A percentile compares a stretch with the other conserved stretches of the same genome.
Evolutionary conservation across 1,140 invertebrate species (phyloP).

Genomic region (Drosophila auraria): DNA sequence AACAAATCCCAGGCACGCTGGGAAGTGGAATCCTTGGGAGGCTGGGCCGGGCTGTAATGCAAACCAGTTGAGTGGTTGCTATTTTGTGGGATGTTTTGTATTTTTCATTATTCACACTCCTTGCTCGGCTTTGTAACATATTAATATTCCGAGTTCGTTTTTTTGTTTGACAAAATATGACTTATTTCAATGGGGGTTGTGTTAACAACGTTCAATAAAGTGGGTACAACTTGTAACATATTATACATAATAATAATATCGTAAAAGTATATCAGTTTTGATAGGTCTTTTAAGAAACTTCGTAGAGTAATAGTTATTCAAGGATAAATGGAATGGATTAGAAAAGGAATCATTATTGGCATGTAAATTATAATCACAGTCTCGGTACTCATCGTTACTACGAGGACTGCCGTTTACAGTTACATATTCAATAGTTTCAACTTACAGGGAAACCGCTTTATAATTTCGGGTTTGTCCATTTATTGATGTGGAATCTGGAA

Average conservation of each 20-base stretch:
- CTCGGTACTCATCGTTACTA: too few species aligned
- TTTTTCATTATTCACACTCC: conserved; percentile 5
- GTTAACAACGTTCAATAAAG: neutral
- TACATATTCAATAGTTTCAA: too few species aligned
- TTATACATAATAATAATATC: neutral
- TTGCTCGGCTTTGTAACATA: conserved; percentile 6
- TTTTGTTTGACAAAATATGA: neutral
- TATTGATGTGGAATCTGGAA: too few species aligned
- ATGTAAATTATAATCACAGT: too few species aligned
- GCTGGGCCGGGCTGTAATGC: neutral
- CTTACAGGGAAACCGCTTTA: too few species aligned
- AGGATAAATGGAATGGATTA: too few species aligned
- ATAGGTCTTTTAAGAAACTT: too few species aligned
- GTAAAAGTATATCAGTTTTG: neutral
- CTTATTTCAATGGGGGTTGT: neutral
- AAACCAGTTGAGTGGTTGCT: conserved; percentile 32
- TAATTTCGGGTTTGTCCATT: too few species aligned
- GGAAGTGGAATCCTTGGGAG: conserved; percentile 1
- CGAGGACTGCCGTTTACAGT: too few species aligned
- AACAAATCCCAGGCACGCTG: conserved; percentile 12
- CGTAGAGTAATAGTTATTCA: too few species aligned
- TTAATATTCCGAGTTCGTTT: neutral
- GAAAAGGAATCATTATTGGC: too few species aligned
- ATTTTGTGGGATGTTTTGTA: conserved; percentile 11
- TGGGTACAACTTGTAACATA: neutral